Conservation (phyloP, 2,888 invertebrate genomes). For the Melinopterus prodromus region DNA sequence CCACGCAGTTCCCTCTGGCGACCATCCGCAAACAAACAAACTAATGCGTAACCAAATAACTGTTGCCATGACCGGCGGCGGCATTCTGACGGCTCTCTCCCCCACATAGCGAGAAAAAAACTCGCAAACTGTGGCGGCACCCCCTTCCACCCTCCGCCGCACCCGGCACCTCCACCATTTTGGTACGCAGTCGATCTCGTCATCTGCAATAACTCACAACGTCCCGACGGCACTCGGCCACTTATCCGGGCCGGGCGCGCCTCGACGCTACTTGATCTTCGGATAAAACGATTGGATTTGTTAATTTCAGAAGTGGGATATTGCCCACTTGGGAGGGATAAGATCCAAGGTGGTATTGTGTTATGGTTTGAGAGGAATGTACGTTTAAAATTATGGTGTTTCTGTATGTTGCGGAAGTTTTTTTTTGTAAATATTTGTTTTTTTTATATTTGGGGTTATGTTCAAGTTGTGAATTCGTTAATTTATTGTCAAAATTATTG, state of each 20-base stretch:
- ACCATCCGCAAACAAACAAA: constrained; percentile 42
- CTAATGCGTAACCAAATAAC: constrained; percentile 48
- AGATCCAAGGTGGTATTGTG: too few relatives aligned
- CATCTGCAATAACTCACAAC: background rate
- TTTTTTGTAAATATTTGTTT: too few relatives aligned
- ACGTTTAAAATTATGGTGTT: too few relatives aligned
- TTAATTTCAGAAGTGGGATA: background rate
- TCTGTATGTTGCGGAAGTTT: too few relatives aligned
- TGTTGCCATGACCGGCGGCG: constrained; percentile 41
- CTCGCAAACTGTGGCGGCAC: background rate
- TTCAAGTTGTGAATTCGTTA: too few relatives aligned
- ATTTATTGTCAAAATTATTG: too few relatives aligned
- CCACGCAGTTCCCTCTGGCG: constrained; percentile 33
- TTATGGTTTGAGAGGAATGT: too few relatives aligned
- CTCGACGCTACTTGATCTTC: background rate
- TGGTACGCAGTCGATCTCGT: background rate
- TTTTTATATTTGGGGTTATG: too few relatives aligned
- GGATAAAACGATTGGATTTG: background rate
- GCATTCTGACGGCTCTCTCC: constrained; percentile 25
- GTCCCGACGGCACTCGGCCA: background rate
- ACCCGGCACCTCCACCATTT: background rate
- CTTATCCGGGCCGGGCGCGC: background rate
- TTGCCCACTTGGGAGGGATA: too few relatives aligned
- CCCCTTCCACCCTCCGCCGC: background rate
- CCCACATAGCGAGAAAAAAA: background rate